phyloP scores from a whole-genome alignment of 2,888 invertebrate genomes.

The Kuschelorhynchus macadamiae region DNA sequence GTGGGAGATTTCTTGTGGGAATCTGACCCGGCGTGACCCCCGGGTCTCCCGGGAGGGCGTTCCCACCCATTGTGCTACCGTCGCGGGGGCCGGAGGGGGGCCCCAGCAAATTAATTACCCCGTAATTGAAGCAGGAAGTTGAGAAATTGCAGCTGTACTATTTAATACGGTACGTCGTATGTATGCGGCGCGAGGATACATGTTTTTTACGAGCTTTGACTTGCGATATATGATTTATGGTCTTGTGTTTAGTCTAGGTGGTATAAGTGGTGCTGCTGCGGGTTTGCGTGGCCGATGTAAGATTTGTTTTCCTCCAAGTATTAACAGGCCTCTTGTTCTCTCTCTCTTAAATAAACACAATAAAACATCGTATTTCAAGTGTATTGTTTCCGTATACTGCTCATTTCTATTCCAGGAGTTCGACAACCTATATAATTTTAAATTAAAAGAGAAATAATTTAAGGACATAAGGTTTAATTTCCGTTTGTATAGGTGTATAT shows the following conservation, averaged over 20 bases:
- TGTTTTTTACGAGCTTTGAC: conserved; percentile 9
- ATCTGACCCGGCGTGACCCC: conserved; percentile 66
- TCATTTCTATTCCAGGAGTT: background rate
- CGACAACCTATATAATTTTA: background rate
- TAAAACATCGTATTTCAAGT: background rate
- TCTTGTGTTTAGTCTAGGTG: background rate
- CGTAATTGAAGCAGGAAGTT: conserved; percentile 69
- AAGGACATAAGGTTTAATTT: too few relatives aligned
- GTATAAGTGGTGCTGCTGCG: too few relatives aligned
- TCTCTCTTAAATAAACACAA: background rate
- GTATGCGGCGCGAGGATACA: conserved; percentile 4
- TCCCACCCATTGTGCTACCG: conserved; percentile 62
- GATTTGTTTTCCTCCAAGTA: background rate
- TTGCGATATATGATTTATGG: conserved; percentile 3
- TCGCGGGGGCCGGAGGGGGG: conserved; percentile 54
- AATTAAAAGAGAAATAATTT: too few relatives aligned
- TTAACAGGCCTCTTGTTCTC: background rate
- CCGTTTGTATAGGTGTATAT: too few relatives aligned
- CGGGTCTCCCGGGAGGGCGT: conserved; percentile 68
- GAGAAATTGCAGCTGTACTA: conserved; percentile 62
- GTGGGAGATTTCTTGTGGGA: conserved; percentile 70
- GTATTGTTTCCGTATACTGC: background rate
- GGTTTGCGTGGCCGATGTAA: background rate
- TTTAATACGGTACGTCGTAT: conserved; percentile 11
- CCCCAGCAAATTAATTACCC: conserved; percentile 65